Percentiles rank a stretch among this genome's conserved stretches.
Conservation (phyloP, 2,113 vertebrate genomes). For the Baryphthengus martii region DNA sequence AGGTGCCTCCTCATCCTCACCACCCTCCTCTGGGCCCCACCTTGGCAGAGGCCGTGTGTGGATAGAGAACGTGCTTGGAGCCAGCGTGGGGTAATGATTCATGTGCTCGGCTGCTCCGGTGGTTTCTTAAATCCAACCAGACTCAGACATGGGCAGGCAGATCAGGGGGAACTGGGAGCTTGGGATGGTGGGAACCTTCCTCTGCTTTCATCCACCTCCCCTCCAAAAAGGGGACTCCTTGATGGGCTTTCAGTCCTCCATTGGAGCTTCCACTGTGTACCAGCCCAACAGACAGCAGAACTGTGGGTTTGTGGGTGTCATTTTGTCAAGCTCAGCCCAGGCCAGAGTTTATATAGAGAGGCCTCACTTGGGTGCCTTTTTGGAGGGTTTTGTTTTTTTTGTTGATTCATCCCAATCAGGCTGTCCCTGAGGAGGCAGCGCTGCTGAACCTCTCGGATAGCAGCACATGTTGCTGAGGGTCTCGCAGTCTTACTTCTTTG, state of each 20-base stretch:
- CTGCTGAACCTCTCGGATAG: neutral
- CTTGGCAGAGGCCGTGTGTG: neutral
- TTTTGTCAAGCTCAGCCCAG: conserved; percentile 29
- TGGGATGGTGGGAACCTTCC: neutral
- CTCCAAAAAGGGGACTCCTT: neutral
- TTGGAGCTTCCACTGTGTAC: neutral
- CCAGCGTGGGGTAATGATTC: neutral
- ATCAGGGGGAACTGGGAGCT: neutral
- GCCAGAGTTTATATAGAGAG: conserved; percentile 51
- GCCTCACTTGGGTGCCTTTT: conserved; percentile 15
- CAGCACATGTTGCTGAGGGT: neutral
- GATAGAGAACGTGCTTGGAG: neutral
- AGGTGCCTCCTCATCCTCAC: neutral
- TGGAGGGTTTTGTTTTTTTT: conserved; percentile 32
- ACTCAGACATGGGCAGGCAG: neutral
- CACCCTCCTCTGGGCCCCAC: neutral
- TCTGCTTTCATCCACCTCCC: neutral
- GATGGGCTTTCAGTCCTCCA: neutral
- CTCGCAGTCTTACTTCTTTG: neutral
- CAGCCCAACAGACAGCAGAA: conserved; percentile 38
- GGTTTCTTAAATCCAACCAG: neutral
- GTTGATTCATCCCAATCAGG: conserved; percentile 30
- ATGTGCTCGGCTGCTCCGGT: fast-evolving
- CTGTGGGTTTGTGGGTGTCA: conserved; percentile 47
- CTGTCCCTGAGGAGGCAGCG: neutral